Conservation (phyloP, 1,140 invertebrate species). For the Daktulosphaira vitifoliae region DNA sequence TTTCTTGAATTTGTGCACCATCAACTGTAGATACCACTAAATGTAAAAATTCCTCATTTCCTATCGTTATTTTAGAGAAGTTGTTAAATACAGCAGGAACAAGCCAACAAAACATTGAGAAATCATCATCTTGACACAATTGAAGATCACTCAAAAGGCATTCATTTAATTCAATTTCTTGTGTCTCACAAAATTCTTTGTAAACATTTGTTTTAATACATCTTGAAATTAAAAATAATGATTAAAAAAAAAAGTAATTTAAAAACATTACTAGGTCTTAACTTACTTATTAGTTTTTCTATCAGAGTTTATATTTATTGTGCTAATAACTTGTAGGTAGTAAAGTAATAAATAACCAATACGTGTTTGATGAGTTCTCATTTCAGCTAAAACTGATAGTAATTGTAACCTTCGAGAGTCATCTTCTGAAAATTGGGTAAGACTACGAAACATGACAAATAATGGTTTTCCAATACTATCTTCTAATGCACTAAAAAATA, state of each 20-base stretch:
- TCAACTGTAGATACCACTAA: conserved; percentile 82
- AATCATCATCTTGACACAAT: conserved; percentile 77
- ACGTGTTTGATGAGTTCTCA: conserved; percentile 59
- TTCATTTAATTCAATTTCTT: conserved; percentile 66
- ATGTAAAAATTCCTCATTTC: conserved; percentile 75
- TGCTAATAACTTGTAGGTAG: conserved; percentile 67
- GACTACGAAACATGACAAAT: conserved; percentile 70
- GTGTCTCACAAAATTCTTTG: conserved; percentile 72
- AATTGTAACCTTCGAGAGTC: conserved; percentile 70
- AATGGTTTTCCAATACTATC: conserved; percentile 71
- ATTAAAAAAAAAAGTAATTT: conserved; percentile 35
- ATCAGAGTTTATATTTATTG: conserved; percentile 47
- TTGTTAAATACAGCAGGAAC: conserved; percentile 85
- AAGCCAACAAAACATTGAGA: conserved; percentile 76
- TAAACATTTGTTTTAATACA: conserved; percentile 69
- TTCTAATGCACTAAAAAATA: conserved; percentile 48
- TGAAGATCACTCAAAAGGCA: conserved; percentile 69
- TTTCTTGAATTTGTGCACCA: conserved; percentile 75
- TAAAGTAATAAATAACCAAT: conserved; percentile 81
- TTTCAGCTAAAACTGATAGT: conserved; percentile 63
- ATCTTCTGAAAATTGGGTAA: conserved; percentile 59
- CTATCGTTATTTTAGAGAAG: conserved; percentile 76
- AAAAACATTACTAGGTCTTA: conserved; percentile 38
- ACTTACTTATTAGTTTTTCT: conserved; percentile 42
- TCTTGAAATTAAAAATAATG: conserved; percentile 43